Conservation (phyloP, 2,797 vertebrate genomes). For the Gymnoscopelus microlampas region DNA sequence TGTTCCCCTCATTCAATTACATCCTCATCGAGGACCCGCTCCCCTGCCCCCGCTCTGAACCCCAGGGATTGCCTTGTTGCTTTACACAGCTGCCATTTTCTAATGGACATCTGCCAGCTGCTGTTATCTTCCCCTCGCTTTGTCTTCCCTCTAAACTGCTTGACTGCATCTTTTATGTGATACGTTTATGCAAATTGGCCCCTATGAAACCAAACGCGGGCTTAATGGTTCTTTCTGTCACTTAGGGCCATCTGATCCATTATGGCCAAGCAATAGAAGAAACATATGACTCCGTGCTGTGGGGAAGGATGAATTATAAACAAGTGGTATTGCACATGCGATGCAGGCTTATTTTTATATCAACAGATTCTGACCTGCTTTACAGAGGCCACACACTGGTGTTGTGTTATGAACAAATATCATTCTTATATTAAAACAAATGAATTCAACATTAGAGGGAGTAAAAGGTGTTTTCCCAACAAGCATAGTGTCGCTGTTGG, state of each 20-base stretch:
- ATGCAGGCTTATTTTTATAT: slow-evolving; percentile 50
- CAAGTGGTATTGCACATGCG: slow-evolving; percentile 28
- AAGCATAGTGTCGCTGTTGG: no score
- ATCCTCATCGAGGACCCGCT: slow-evolving; percentile 50
- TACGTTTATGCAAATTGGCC: slow-evolving; percentile 53
- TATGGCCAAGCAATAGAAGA: slow-evolving; percentile 43
- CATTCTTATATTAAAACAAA: neutral
- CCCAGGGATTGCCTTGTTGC: slow-evolving; percentile 56
- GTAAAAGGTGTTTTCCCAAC: neutral
- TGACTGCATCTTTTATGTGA: slow-evolving; percentile 53
- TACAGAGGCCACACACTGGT: slow-evolving; percentile 7
- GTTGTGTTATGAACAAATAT: slow-evolving; percentile 2
- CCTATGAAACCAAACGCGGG: slow-evolving; percentile 46
- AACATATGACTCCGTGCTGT: slow-evolving; percentile 39
- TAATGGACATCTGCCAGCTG: slow-evolving; percentile 41
- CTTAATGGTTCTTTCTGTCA: slow-evolving; percentile 57
- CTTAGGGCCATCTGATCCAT: slow-evolving; percentile 46
- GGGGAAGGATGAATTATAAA: slow-evolving; percentile 33
- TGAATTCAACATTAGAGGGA: neutral
- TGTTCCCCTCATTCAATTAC: slow-evolving; percentile 55
- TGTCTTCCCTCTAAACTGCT: slow-evolving; percentile 22
- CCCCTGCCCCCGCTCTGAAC: slow-evolving; percentile 65
- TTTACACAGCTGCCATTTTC: slow-evolving; percentile 36
- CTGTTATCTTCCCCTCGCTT: slow-evolving; percentile 29
- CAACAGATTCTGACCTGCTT: slow-evolving; percentile 7